These are phyloP conservation scores for Eonycteris spelaea DNA, from an alignment of 2,113 vertebrate genomes.

Conservation along the genomic window DNA sequence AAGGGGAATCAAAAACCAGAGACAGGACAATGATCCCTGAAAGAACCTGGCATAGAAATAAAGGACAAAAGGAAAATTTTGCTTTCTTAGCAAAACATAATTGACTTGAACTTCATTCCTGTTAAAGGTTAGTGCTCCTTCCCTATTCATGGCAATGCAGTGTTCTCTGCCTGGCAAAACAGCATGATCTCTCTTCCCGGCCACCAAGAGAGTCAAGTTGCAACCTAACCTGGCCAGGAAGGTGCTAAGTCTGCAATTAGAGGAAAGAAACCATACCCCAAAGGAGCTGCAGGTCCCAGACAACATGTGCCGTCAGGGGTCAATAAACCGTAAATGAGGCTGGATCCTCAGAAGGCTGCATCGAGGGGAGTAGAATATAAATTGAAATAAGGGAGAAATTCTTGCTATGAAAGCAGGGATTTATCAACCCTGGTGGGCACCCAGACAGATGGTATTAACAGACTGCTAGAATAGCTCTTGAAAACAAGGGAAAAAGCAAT, in stretches of 20 bases:
- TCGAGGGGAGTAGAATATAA: not conserved
- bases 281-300: not conserved
- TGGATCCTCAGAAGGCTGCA: not conserved
- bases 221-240: not conserved
- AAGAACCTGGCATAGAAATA: not conserved
- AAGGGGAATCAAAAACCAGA: not conserved
- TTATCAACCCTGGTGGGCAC: not conserved
- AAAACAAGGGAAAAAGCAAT: not conserved
- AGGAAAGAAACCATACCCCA: not conserved
- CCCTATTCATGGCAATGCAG: not conserved
- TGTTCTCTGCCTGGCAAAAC: not conserved
- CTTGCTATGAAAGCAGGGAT: not conserved
- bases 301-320: not conserved
- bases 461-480: not conserved
- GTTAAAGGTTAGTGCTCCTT: not conserved
- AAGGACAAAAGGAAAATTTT: not conserved
- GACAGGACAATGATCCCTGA: not conserved
- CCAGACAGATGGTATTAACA: not conserved
- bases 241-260: not conserved
- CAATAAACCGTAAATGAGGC: not conserved
- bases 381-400: not conserved
- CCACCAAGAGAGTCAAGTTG: not conserved
- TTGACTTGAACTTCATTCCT: not conserved
- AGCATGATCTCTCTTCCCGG: not conserved
- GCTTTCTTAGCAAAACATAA: not conserved